phyloP scores from a whole-genome alignment of 2,888 invertebrate species.

The Acleris literana region DNA sequence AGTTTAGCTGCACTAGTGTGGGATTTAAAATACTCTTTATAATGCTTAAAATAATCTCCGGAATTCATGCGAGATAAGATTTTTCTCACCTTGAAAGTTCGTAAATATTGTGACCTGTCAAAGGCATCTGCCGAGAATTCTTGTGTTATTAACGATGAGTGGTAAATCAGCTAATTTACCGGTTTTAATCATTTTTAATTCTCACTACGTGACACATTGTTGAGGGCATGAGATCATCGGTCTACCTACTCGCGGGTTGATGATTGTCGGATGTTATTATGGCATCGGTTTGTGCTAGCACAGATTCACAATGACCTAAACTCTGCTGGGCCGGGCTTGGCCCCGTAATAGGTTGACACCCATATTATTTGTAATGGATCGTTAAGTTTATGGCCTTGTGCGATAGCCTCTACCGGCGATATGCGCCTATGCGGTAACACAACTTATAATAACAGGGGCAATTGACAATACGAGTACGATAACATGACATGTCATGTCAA shows the following conservation, averaged over 20 bases:
- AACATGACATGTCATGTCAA: too few species aligned
- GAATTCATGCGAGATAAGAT: constrained; percentile 8
- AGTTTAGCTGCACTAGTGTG: not conserved
- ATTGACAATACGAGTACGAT: too few species aligned
- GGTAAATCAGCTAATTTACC: constrained; percentile 13
- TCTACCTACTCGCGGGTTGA: constrained; percentile 34
- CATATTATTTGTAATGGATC: not conserved
- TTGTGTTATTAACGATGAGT: not conserved
- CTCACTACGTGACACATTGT: constrained; percentile 41
- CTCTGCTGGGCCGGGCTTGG: not conserved
- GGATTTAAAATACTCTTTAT: not conserved
- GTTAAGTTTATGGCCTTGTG: not conserved
- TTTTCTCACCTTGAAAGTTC: constrained; percentile 3
- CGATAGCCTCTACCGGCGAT: not conserved
- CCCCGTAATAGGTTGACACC: not conserved
- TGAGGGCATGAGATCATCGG: constrained; percentile 54
- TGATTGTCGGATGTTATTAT: constrained; percentile 18
- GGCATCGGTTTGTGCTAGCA: constrained; percentile 19
- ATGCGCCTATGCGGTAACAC: not conserved
- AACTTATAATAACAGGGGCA: too few species aligned
- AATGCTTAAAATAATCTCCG: constrained; percentile 7
- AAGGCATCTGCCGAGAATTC: not conserved
- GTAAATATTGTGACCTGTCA: not conserved
- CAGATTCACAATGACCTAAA: constrained; percentile 13
- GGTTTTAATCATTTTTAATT: constrained; percentile 13